Evolutionary conservation across 1,140 invertebrate genomes (phyloP).

Genomic region (Polyergus mexicanus): DNA sequence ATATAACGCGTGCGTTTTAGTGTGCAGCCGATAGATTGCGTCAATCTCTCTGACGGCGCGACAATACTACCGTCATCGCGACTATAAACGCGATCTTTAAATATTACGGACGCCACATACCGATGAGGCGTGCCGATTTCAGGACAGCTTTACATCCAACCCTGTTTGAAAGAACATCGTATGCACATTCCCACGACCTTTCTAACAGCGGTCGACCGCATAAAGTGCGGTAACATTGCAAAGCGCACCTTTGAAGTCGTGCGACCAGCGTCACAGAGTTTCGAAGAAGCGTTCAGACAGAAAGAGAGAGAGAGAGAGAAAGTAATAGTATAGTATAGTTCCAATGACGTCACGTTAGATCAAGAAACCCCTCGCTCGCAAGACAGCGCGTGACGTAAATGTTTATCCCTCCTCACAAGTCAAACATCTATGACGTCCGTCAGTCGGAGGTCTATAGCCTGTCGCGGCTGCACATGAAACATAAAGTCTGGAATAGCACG

Average conservation of each 20-base stretch:
- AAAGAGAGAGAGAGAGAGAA: background rate
- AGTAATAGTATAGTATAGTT: background rate
- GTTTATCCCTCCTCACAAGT: constrained; percentile 6
- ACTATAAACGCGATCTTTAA: constrained; percentile 31
- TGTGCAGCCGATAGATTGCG: background rate
- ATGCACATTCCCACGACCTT: constrained; percentile 67
- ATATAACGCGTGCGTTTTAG: background rate
- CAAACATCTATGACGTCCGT: constrained; percentile 37
- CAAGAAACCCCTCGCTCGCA: background rate
- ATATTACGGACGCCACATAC: background rate
- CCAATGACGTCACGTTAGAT: constrained; percentile 35
- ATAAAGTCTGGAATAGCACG: constrained; percentile 59
- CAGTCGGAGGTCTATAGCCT: constrained; percentile 55
- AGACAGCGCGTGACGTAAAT: constrained; percentile 16
- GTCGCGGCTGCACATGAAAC: constrained; percentile 4
- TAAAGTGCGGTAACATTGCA: constrained; percentile 48
- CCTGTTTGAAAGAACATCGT: constrained; percentile 16
- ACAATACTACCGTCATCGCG: background rate
- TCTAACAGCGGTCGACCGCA: constrained; percentile 26
- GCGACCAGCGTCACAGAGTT: constrained; percentile 40
- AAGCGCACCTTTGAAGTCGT: constrained; percentile 40
- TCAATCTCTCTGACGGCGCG: background rate
- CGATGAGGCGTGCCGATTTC: constrained; percentile 33
- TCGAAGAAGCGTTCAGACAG: constrained; percentile 3
- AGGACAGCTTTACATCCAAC: constrained; percentile 53